Percentiles rank a stretch among this genome's conserved stretches.
Evolutionary conservation across 2,797 vertebrate species (phyloP).

Genomic region (Ctenochaetus hawaiiensis): DNA sequence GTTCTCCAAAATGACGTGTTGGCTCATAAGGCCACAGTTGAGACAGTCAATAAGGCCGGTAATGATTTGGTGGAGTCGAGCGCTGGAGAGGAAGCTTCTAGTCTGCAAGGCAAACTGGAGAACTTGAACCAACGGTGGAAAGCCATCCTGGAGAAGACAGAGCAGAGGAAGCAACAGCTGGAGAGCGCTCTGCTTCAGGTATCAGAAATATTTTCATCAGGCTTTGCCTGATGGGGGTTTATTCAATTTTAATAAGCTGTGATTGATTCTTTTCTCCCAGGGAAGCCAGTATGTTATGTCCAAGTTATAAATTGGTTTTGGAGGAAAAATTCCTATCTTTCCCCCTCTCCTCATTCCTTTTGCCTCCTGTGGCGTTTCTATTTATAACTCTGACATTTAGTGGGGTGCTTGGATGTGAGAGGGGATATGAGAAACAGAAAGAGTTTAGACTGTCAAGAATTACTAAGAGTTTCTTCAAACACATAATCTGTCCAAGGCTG

Average conservation of each 20-base stretch:
- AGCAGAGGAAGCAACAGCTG: conserved; percentile 93
- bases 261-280: conserved; percentile 51
- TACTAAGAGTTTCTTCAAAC: conserved; percentile 21
- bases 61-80: conserved; percentile 93
- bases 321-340: conserved; percentile 32
- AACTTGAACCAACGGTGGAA: conserved; percentile 94
- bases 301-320: conserved; percentile 42
- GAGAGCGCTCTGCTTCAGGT: conserved; percentile 95
- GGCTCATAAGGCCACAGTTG: conserved; percentile 94
- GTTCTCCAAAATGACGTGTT: conserved; percentile 97
- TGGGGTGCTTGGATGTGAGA: conserved; percentile 25
- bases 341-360: conserved; percentile 23
- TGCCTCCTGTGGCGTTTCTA: conserved; percentile 41
- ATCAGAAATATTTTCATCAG: not conserved
- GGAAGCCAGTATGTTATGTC: conserved; percentile 36
- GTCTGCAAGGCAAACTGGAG: conserved; percentile 92
- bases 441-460: conserved; percentile 20
- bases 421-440: conserved; percentile 26
- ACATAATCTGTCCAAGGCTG: conserved; percentile 5
- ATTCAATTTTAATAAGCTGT: conserved; percentile 22
- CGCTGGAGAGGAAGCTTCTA: conserved; percentile 95
- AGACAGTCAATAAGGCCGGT: conserved; percentile 95
- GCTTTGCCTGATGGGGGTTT: not conserved
- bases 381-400: conserved; percentile 49
- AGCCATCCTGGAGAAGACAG: conserved; percentile 92